These are phyloP conservation scores for Gallirallus australis DNA, from an alignment of 2,797 vertebrate species.

Conservation along the genomic window DNA sequence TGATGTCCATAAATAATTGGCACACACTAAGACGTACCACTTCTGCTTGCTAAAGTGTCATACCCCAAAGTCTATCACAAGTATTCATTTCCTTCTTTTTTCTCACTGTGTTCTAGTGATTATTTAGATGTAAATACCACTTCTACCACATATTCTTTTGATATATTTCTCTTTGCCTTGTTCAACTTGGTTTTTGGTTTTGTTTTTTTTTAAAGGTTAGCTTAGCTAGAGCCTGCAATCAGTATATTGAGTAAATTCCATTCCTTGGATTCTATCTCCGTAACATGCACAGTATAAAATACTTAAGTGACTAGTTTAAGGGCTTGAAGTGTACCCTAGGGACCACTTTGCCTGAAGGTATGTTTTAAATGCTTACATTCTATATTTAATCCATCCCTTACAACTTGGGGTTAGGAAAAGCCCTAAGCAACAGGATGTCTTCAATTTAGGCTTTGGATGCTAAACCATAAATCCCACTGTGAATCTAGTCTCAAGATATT, in stretches of 20 bases:
- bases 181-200: too few species aligned
- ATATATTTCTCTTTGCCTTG: neutral
- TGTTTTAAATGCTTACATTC: neutral
- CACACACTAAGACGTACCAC: neutral
- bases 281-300: neutral
- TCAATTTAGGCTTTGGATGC: neutral
- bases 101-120: neutral
- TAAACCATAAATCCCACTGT: neutral
- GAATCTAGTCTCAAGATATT: neutral
- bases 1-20: neutral
- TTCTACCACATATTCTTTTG: neutral
- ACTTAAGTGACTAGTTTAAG: neutral
- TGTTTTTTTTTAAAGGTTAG: neutral
- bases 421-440: neutral
- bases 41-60: neutral
- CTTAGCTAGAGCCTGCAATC: neutral
- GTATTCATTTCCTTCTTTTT: neutral
- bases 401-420: neutral
- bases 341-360: neutral
- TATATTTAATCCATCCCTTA: neutral
- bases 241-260: neutral
- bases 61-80: neutral
- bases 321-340: neutral
- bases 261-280: neutral
- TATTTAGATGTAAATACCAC: neutral